Evolutionary conservation across 2,113 vertebrate species (phyloP), one percentile per base, ranked within the genome.

Genomic region (Apteryx owenii): DNA sequence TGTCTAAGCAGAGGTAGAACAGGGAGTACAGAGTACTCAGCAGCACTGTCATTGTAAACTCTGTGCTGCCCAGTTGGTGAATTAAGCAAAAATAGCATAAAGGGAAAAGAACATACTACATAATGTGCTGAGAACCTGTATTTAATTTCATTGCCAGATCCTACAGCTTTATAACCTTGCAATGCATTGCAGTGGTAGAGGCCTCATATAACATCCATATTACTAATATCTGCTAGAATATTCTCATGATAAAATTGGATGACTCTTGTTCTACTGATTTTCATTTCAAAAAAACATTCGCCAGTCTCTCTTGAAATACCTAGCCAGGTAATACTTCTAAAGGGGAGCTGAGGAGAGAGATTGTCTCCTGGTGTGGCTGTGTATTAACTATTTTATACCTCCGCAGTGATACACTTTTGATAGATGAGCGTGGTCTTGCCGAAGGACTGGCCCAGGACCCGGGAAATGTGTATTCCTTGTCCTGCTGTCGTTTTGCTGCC

Each of bases 1-100:
- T 93, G 91, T 96, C 69, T 70, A 77, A 82, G 86, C 88, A 82
- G 68, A 40, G 42, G 86, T 82, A 75, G 89, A 40, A n/a, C 9
- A 56, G 48, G 73, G 61, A 84, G 50, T 61, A 60, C 51, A 25
- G 66, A 48, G 31, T 65, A 48, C 65, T 81, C 40, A 26, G 12
- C 60, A 38, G 9, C 33, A 12, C 73, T 21, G 48, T 76, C 75
- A 79, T 0, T 44, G 62, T 48, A 31, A 53, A 46, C 51, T 23
- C 23, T 66, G 42, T 88, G 44, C 61, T 48, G 38, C 75, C 64
- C 54, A 48, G 42, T 61, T 92, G 91, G 94, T 73, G 86, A 82
- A 90, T 85, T 69, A 79, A 81, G 73, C 65, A 61, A 85, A 65
- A 48, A 15, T 71, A 51, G 83, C 60, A 81, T 85, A 54, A 14